Conservation (phyloP, 2,797 vertebrate species). For the Smutsia temminckii region DNA sequence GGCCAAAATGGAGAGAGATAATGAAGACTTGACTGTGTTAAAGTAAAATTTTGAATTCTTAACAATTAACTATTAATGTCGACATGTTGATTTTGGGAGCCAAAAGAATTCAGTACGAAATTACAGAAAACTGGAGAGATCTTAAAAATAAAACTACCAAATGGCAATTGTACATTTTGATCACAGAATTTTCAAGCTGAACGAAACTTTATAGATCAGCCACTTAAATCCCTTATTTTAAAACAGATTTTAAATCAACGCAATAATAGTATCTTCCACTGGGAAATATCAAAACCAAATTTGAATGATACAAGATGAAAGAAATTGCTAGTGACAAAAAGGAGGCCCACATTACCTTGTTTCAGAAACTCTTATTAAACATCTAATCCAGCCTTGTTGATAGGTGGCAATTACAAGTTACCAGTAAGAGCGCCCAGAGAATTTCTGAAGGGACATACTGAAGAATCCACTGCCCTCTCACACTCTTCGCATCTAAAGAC, state of each 20-base stretch:
- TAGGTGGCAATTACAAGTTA: background rate
- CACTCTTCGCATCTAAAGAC: too few species aligned
- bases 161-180: background rate
- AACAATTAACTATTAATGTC: constrained; percentile 60
- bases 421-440: background rate
- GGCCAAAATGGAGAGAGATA: constrained; percentile 53
- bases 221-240: background rate
- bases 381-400: background rate
- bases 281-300: constrained; percentile 39
- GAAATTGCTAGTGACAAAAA: background rate
- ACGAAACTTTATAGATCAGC: background rate
- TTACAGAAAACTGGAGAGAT: background rate
- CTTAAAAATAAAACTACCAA: background rate
- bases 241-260: background rate
- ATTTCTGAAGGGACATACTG: background rate
- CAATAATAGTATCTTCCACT: background rate
- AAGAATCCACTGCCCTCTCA: background rate
- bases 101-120: constrained; percentile 42
- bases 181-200: background rate
- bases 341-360: background rate
- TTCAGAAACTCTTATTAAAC: background rate
- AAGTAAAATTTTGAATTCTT: constrained; percentile 74
- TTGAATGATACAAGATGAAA: constrained; percentile 20
- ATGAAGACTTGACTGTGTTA: constrained; percentile 62
- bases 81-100: constrained; percentile 67